Percentiles rank a stretch among this genome's conserved stretches.
Conservation (phyloP, 2,797 vertebrate species). For the Natrix natrix region DNA sequence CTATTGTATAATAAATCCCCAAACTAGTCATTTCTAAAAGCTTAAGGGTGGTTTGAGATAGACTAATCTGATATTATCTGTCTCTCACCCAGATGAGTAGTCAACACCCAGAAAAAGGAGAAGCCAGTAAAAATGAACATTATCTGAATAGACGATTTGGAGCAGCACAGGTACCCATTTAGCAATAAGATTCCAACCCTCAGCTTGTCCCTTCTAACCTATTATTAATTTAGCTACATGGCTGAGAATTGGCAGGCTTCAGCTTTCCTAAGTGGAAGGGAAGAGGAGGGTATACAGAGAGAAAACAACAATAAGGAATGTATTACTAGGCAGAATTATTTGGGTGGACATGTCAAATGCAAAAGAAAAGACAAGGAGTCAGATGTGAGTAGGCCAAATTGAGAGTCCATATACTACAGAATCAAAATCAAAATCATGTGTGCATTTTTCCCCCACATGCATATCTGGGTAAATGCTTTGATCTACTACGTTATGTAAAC, state of each 20-base stretch:
- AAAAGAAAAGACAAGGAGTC: neutral
- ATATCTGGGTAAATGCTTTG: neutral
- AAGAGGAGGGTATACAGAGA: neutral
- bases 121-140: neutral
- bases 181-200: neutral
- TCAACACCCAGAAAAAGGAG: neutral
- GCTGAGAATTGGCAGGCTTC: neutral
- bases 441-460: neutral
- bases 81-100: neutral
- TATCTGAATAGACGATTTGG: neutral
- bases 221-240: neutral
- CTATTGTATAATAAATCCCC: neutral
- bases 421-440: neutral
- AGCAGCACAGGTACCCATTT: neutral
- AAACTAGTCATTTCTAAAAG: neutral
- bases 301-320: neutral
- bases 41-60: neutral
- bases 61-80: neutral
- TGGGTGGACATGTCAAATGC: neutral
- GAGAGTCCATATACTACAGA: neutral
- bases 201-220: neutral
- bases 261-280: neutral
- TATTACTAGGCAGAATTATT: neutral
- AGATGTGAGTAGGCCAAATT: neutral
- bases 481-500: neutral